Evolutionary conservation across 2,888 invertebrate species (phyloP).

Genomic region (Xylota sylvarum): DNA sequence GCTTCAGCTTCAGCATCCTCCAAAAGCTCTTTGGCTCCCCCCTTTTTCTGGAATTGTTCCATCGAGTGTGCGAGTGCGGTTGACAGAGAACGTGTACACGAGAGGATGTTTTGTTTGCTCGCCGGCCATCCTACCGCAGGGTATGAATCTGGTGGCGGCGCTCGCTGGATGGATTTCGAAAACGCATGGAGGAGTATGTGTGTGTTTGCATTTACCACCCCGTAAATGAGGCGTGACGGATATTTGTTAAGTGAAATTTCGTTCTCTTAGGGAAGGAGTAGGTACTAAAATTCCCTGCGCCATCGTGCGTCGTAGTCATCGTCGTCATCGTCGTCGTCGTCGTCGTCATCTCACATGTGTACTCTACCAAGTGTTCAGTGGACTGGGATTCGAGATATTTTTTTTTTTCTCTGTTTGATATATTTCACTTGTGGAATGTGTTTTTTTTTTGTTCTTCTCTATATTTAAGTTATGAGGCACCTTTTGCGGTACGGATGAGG

Average conservation of each 20-base stretch:
- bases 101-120: constrained; percentile 73
- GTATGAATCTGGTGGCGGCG: constrained; percentile 31
- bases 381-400: constrained; percentile 33
- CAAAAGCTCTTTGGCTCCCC: constrained; percentile 60
- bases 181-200: constrained; percentile 39
- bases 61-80: constrained; percentile 75
- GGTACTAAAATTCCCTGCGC: constrained; percentile 27
- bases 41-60: constrained; percentile 60
- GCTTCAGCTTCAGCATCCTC: constrained; percentile 56
- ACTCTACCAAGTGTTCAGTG: constrained; percentile 39
- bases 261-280: constrained; percentile 33
- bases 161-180: constrained; percentile 31
- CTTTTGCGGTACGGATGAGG: constrained; percentile 22
- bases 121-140: constrained; percentile 49
- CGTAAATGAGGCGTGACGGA: constrained; percentile 68
- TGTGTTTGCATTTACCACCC: constrained; percentile 62
- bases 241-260: constrained; percentile 66
- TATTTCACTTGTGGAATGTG: constrained; percentile 65
- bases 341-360: constrained; percentile 23
- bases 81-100: constrained; percentile 73
- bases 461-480: constrained; percentile 50
- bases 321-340: background rate
- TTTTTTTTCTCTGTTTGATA: constrained; percentile 25
- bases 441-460: constrained; percentile 6
- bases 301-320: constrained; percentile 13